Evolutionary conservation across 2,888 invertebrate genomes (phyloP), one percentile per base, ranked within the genome.

Genomic region (Argyra leucocephala): DNA sequence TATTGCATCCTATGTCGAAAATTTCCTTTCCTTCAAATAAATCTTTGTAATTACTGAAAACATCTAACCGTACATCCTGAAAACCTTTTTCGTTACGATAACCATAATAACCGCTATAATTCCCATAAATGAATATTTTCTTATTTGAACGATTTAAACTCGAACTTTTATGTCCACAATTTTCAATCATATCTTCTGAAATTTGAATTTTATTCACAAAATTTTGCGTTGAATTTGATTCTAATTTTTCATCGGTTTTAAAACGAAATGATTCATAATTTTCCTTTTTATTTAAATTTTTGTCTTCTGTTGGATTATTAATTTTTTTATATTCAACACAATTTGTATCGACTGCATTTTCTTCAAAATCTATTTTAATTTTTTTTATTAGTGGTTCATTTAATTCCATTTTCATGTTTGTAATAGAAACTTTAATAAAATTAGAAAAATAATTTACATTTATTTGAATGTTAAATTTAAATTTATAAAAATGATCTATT

Each of bases 1-100:
- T 87, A 78, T 95, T 95, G 75, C 94, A 94, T 6, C 95, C 95
- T 72, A 94, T 88, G 76, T 95, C 94, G 57, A 95, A 81, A 57
- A 93, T 84, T 72, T 88, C 86, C 75, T 88, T 90, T 59, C 83
- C 85, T 26, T 82, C 78, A 76, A 94, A 91, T 74, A 91, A 82
- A 66, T 88, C 84, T 36, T 80, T 80, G 67, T 87, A 83, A 63
- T 82, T 79, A 15, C 77, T 79, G 66, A 94, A 85, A 63, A 86
- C 82, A 68, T 83, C 83, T 64, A 93, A 76, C 63, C 95, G 83
- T 23, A 84, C 80, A 78, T 94, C 94, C 21, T 82, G 78, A 37
- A 84, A 86, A 65, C 83, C 82, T 65, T 86, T 83, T 6, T 83
- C 82, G 77, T 90, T 89, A 63, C 94, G 83, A 74, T 92, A 92